phyloP scores from a whole-genome alignment of 2,888 invertebrate genomes.

The Leistus spinibarbis region DNA sequence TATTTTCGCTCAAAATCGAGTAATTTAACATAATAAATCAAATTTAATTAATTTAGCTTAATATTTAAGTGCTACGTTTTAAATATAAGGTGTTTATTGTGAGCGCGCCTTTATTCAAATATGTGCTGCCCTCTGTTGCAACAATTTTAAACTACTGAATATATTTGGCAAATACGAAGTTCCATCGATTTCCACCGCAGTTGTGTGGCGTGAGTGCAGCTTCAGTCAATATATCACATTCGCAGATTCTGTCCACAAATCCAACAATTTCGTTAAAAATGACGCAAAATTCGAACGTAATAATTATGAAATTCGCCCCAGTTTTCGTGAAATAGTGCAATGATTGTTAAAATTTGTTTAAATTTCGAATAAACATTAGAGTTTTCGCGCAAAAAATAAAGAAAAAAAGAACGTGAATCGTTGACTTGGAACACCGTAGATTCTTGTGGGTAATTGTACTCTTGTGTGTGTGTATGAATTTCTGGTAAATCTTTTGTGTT shows the following conservation, averaged over 20 bases:
- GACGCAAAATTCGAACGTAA: conserved; percentile 22
- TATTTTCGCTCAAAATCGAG: no score
- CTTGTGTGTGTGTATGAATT: conserved; percentile 20
- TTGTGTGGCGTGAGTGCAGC: conserved; percentile 47
- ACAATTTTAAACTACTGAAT: background rate
- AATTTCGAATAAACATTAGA: background rate
- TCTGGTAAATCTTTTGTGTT: conserved; percentile 33
- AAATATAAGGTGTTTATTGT: background rate
- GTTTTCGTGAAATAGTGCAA: conserved; percentile 1
- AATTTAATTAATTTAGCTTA: no score
- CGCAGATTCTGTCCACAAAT: conserved; percentile 52
- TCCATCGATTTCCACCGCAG: conserved; percentile 15
- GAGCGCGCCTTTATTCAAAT: background rate
- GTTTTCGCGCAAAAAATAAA: conserved; percentile 19
- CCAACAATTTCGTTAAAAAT: conserved; percentile 31
- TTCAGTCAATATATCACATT: conserved; percentile 54
- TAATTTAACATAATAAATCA: no score
- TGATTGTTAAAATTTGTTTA: conserved; percentile 1
- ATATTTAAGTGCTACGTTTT: no score
- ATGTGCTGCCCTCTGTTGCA: conserved; percentile 15
- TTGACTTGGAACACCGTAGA: conserved; percentile 27
- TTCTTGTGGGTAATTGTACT: conserved; percentile 30
- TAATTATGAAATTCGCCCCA: background rate
- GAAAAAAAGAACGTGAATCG: conserved; percentile 22
- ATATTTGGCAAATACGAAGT: background rate